Conservation (phyloP, 1,140 invertebrate genomes). For the Eciton burchellii region DNA sequence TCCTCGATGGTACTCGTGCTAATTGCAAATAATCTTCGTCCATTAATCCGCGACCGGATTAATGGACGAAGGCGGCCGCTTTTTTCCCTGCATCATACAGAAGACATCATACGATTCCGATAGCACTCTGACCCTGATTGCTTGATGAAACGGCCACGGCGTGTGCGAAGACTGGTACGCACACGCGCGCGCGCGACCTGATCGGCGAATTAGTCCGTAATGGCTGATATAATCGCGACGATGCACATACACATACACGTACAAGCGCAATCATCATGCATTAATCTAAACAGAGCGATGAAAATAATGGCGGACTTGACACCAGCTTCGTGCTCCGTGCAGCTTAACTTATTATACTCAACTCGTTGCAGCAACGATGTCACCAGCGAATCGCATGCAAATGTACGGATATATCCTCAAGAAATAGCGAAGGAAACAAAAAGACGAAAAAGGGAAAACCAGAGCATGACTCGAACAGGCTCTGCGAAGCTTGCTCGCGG, state of each 20-base stretch:
- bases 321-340: neutral
- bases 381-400: constrained; percentile 23
- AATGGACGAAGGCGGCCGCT: neutral
- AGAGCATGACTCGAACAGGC: no score
- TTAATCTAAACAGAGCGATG: neutral
- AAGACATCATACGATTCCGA: constrained; percentile 64
- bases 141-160: constrained; percentile 35
- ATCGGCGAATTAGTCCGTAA: constrained; percentile 5
- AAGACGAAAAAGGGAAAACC: constrained; percentile 27
- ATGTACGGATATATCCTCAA: constrained; percentile 13
- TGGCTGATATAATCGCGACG: neutral
- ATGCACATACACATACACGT: neutral
- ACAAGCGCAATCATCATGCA: constrained; percentile 20
- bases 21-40: neutral
- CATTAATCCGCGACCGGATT: constrained; percentile 10
- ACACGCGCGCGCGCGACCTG: neutral
- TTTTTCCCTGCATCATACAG: constrained; percentile 23
- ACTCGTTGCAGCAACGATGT: neutral
- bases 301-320: neutral
- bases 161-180: neutral
- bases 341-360: neutral
- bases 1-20: neutral
- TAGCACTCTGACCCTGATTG: constrained; percentile 74
- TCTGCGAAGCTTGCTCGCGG: no score
- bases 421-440: neutral